Conservation (phyloP, 2,113 vertebrate species). For the Spizaetus ornatus region DNA sequence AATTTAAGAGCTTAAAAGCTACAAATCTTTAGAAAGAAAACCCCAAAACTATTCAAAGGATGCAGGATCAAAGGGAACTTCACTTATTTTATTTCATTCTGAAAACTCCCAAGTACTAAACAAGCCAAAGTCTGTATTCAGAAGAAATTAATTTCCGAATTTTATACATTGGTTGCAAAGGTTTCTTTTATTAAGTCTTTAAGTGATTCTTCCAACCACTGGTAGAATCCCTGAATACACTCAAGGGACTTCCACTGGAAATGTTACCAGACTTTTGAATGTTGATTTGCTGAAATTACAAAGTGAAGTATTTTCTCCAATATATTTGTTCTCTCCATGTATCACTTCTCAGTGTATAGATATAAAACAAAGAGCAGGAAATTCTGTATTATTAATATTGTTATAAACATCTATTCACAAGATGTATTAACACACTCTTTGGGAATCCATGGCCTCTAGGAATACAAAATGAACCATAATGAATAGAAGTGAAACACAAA, state of each 20-base stretch:
- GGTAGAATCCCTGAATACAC: slow-evolving; percentile 53
- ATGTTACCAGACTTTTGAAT: not conserved
- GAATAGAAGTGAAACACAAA: not conserved
- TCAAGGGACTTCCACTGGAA: slow-evolving; percentile 36
- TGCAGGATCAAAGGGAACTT: not conserved
- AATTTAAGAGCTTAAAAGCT: not conserved
- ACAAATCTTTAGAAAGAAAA: not conserved
- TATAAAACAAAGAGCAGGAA: slow-evolving; percentile 21
- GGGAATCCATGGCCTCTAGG: not conserved
- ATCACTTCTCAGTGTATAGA: not conserved
- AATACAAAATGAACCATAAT: not conserved
- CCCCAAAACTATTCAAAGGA: not conserved
- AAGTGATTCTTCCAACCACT: slow-evolving; percentile 54
- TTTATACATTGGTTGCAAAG: slow-evolving; percentile 49
- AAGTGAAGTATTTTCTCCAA: not conserved
- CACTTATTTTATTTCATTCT: slow-evolving; percentile 40
- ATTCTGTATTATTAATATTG: slow-evolving; percentile 49
- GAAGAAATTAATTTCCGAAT: slow-evolving; percentile 53
- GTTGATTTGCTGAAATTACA: slow-evolving; percentile 26
- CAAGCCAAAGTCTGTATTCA: slow-evolving; percentile 37
- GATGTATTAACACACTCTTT: not conserved
- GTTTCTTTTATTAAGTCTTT: not conserved
- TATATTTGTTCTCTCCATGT: not conserved
- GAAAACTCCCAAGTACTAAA: slow-evolving; percentile 41
- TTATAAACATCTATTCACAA: not conserved